Conservation (phyloP, 2,888 invertebrate genomes). For the Dione vanillae region DNA sequence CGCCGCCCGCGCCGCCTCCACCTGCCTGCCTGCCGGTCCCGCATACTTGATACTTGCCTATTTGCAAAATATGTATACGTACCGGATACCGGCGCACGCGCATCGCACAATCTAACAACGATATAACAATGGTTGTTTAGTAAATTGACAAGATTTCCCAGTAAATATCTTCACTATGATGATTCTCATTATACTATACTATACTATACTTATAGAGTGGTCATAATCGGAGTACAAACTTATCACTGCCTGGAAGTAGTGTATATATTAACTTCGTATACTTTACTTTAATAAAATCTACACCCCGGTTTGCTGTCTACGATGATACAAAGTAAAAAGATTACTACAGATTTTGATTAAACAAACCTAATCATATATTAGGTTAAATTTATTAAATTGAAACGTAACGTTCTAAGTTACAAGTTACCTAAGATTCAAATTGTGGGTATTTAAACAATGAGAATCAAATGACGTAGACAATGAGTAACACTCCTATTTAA, state of each 20-base stretch:
- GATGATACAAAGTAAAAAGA: too few species aligned
- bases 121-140: not conserved
- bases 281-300: too few species aligned
- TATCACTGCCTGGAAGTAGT: not conserved
- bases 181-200: not conserved
- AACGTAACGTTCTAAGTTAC: too few species aligned
- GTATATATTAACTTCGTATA: too few species aligned
- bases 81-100: conserved; percentile 22
- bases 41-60: conserved; percentile 33
- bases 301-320: too few species aligned
- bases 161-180: not conserved
- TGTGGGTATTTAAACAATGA: not conserved
- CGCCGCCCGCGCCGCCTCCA: conserved; percentile 51
- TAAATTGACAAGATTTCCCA: conserved; percentile 1
- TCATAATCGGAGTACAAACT: too few species aligned
- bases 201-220: not conserved
- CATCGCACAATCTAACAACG: not conserved
- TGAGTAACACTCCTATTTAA: not conserved
- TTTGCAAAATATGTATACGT: conserved; percentile 30
- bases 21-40: conserved; percentile 31
- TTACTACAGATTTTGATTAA: too few species aligned
- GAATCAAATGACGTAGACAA: not conserved
- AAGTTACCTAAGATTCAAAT: not conserved
- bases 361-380: not conserved
- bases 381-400: too few species aligned